Base-by-base conservation (phyloP, 1,140 invertebrate genomes). In the Ditylenchus dipsaci region DNA sequence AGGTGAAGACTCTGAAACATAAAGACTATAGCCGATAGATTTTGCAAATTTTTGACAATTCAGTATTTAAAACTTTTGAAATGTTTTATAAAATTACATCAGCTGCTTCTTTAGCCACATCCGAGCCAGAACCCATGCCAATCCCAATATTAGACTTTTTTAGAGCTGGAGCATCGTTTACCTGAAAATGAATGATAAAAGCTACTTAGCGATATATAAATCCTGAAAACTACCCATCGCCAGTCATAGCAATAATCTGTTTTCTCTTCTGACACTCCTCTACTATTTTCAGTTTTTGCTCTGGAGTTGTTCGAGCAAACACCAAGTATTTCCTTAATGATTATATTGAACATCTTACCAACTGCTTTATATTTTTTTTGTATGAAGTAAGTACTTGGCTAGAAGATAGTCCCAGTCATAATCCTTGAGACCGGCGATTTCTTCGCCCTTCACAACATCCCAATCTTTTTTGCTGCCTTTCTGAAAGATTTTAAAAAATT, bases 271-370 rank as follows among this genome's bases (percentile, higher is more conserved):
- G 90, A 78, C 88, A 90, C 49, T 89, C 89, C 83, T 91, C 90
- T 0, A 91, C 90, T 76, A 91, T 91, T 19, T 89, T 86, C 1
- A 91, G 74, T 69, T 91, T 91, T 74, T 91, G 90, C 53, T 90
- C 89, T 0, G 90, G 90, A 0, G 90, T 90, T 0, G 90, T 91
- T 42, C 90, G 83, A 0, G 90, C 90, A 77, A 91, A 91, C 0
- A 91, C 90, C 45, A 92, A 11, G 33, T 38, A 38, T 38, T 11
- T 38, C 33, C 33, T 38, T 38, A 38, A 38, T 11, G 11, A 5
- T 38, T 38, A 5, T 38, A 38, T 5, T 38, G 3, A 38, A 38
- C 11, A 5, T 38, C 33, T n/a, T n/a, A n/a, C n/a, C n/a, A n/a
- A n/a, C n/a, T n/a, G n/a, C n/a, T 38, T 38, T 38, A 38, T 38